Evolutionary conservation across 2,797 vertebrate species (phyloP), one percentile per base, ranked within the genome.

Genomic region (Dallia pectoralis): DNA sequence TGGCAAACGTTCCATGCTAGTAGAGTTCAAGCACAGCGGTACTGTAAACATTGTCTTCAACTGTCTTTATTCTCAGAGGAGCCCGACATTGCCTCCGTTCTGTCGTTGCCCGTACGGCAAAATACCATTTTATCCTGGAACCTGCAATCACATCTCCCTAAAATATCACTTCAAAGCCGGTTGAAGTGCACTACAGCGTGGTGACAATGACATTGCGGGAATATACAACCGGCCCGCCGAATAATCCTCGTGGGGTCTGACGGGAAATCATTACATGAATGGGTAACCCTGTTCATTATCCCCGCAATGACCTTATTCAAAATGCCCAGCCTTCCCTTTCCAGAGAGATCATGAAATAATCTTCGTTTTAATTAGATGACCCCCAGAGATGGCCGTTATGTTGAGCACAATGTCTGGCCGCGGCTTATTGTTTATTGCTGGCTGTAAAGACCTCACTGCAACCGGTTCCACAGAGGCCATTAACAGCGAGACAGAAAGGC

Each of bases 361-460:
- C 85, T 79, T 80, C 79, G 61, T 79, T 84, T 89, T 91, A 91
- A 92, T 92, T 88, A 89, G 86, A 88, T 88, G 82, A 83, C 83
- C 86, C 82, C 79, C 29, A 14, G 85, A 87, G 86, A 87, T 44
- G 51, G 79, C 76, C 65, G 76, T 79, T 67, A 79, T 76, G 77
- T 77, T 77, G 77, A 79, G 81, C 81, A 86, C 81, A 80, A 49
- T 85, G 85, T 82, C 81, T 78, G 30, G 74, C 81, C 79, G 82
- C 85, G 84, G 80, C 82, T 80, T 87, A 78, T 87, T 86, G 88
- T 88, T 89, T 88, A 89, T 83, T 73, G 81, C 76, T 70, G 76
- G 80, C 81, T 81, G 81, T 89, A 86, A 89, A 87, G 81, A 79
- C 76, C 36, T 79, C 51, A 80, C 77, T 53, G 78, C 67, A 69